Percentiles rank a stretch among this genome's conserved stretches.
Evolutionary conservation across 2,888 invertebrate species (phyloP).

Genomic region (Acholoe squamosa): DNA sequence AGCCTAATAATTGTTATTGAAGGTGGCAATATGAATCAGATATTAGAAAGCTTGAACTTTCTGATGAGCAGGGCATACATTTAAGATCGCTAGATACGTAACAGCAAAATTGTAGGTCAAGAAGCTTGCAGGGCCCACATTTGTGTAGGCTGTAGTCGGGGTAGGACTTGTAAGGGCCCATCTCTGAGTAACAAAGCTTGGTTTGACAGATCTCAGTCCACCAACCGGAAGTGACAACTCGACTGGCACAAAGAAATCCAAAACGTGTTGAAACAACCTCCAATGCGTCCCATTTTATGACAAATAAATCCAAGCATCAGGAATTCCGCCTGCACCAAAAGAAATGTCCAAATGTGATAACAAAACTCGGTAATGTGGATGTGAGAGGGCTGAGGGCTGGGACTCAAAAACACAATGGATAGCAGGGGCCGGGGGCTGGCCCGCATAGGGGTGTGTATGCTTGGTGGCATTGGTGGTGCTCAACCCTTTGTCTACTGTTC

Average conservation of each 20-base stretch:
- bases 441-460: background rate
- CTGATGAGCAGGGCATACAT: too few relatives aligned
- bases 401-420: constrained; percentile 19
- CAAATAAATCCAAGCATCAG: too few relatives aligned
- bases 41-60: too few relatives aligned
- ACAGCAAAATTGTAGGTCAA: too few relatives aligned
- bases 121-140: too few relatives aligned
- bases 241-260: constrained; percentile 1
- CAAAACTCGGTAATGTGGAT: background rate
- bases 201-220: constrained; percentile 29
- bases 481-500: background rate
- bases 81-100: too few relatives aligned
- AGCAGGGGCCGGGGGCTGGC: background rate
- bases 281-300: background rate
- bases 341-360: background rate
- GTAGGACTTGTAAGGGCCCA: background rate
- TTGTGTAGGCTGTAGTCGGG: background rate
- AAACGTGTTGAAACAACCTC: constrained; percentile 9
- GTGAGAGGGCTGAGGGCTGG: background rate
- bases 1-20: background rate
- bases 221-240: constrained; percentile 43
- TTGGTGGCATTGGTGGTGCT: background rate
- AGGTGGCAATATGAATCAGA: background rate
- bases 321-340: too few relatives aligned
- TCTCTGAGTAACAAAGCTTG: constrained; percentile 41